A percentile compares a stretch with the other conserved stretches of the same genome.
Conservation (phyloP, 2,797 vertebrate species). For the Gadopsis bispinosus region DNA sequence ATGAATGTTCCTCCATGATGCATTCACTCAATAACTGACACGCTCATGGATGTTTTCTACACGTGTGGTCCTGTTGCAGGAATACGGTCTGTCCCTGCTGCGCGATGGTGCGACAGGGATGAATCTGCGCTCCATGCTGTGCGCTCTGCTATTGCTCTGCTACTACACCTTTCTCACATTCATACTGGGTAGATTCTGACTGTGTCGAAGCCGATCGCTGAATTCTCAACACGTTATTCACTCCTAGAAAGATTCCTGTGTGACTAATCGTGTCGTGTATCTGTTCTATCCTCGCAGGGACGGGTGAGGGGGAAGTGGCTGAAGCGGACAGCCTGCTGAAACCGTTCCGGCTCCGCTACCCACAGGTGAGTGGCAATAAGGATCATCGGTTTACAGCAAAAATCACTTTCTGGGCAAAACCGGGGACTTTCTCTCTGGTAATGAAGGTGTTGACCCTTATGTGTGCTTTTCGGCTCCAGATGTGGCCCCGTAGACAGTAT, state of each 20-base stretch:
- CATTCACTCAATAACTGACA: neutral
- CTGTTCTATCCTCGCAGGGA: conserved; percentile 74
- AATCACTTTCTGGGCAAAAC: neutral
- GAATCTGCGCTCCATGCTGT: conserved; percentile 89
- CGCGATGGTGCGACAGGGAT: conserved; percentile 79
- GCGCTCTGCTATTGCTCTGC: conserved; percentile 88
- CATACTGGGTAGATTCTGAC: conserved; percentile 78
- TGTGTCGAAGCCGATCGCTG: neutral
- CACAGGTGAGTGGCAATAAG: conserved; percentile 74
- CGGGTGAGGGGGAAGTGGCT: conserved; percentile 85
- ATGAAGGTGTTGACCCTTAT: neutral
- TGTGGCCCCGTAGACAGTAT: neutral
- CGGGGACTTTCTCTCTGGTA: neutral
- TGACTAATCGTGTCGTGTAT: neutral
- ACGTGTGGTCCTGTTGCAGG: conserved; percentile 70
- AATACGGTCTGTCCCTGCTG: conserved; percentile 87
- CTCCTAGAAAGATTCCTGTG: neutral
- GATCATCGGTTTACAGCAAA: neutral
- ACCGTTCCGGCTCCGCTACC: conserved; percentile 86
- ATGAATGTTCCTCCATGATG: fast-evolving
- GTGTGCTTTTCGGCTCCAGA: neutral
- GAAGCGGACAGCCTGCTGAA: conserved; percentile 85
- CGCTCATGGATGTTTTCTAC: neutral
- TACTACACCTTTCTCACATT: conserved; percentile 90
- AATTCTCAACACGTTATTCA: neutral